phyloP scores from a whole-genome alignment of 2,113 vertebrate species.

The Cynopterus brachyotis region DNA sequence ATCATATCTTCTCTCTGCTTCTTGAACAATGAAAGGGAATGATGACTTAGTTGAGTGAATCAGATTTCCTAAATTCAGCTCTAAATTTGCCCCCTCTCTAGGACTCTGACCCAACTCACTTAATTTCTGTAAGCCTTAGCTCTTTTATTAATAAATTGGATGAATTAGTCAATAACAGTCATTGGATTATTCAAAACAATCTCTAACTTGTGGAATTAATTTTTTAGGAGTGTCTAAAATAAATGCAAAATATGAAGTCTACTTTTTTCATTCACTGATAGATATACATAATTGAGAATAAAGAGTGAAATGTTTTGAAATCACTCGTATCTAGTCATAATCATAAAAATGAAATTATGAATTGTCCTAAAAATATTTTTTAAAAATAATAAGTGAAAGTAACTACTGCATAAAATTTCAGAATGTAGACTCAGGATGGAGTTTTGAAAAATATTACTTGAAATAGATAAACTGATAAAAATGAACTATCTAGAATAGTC shows the following conservation, averaged over 20 bases:
- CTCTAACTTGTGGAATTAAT: not conserved
- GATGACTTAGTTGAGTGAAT: not conserved
- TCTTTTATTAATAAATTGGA: not conserved
- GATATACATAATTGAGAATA: not conserved
- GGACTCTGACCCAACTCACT: not conserved
- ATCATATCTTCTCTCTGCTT: not conserved
- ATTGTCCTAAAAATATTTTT: not conserved
- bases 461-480: constrained; percentile 24
- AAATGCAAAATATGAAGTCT: not conserved
- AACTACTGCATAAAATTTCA: constrained; percentile 28
- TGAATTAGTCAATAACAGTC: not conserved
- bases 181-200: not conserved
- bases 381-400: not conserved
- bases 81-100: not conserved
- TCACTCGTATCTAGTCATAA: not conserved
- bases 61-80: not conserved
- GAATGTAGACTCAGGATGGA: not conserved
- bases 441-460: constrained; percentile 35
- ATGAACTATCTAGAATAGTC: not conserved
- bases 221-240: not conserved
- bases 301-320: not conserved
- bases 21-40: not conserved
- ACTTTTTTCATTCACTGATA: not conserved
- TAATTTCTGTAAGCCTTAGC: not conserved
- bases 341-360: not conserved